Evolutionary conservation across 2,888 invertebrate genomes (phyloP).

Genomic region (Macrophya alboannulata): DNA sequence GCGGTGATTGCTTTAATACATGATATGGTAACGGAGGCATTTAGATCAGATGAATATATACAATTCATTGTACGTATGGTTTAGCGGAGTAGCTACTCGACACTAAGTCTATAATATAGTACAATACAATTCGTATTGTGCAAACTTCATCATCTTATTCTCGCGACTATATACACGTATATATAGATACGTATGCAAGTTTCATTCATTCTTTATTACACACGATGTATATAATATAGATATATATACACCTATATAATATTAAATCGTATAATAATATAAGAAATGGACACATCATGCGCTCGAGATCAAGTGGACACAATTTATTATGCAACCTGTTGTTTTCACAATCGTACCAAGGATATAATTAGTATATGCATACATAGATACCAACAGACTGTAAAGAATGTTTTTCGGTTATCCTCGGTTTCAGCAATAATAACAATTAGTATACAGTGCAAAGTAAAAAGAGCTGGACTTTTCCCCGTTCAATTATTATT

Average conservation of each 20-base stretch:
- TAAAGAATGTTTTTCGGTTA: not conserved
- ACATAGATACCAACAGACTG: not conserved
- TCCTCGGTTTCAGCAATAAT: not conserved
- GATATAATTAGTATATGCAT: not conserved
- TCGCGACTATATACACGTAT: not conserved
- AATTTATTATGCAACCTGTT: constrained; percentile 2
- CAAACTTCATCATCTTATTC: not conserved
- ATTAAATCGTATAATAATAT: not conserved
- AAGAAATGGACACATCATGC: not conserved
- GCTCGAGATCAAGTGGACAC: constrained; percentile 6
- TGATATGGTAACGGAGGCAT: constrained; percentile 24
- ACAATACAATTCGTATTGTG: not conserved
- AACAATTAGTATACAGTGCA: not conserved
- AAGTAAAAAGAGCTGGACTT: not conserved
- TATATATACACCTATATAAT: not conserved
- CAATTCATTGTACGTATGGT: not conserved
- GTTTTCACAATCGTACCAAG: not conserved
- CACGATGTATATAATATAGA: not conserved
- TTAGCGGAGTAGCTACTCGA: constrained; percentile 5
- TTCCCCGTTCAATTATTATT: not conserved
- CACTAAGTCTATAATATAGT: not conserved
- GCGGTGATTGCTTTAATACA: constrained; percentile 42
- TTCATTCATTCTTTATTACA: constrained; percentile 27
- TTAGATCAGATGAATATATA: constrained; percentile 28
- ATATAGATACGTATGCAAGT: not conserved